A percentile compares a stretch with the other conserved stretches of the same genome.
Evolutionary conservation across 2,888 invertebrate genomes (phyloP).

Genomic region (Drosophila percnosoma): DNA sequence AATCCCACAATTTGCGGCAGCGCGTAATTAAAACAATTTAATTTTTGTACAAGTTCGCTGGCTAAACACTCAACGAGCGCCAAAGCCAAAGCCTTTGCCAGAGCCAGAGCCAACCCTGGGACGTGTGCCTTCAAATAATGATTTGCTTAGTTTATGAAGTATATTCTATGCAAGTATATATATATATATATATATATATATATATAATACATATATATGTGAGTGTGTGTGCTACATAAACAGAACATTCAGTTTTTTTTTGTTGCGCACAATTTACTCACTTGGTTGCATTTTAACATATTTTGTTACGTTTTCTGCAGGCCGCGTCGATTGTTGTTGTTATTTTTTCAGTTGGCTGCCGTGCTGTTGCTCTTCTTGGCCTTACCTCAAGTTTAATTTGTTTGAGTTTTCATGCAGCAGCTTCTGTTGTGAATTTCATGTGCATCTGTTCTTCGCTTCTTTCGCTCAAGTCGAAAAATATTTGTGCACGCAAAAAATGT

Average conservation of each 20-base stretch:
- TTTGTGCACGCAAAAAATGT: conserved; percentile 81
- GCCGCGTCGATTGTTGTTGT: conserved; percentile 71
- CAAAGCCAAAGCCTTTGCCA: conserved; percentile 23
- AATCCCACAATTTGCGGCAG: conserved; percentile 76
- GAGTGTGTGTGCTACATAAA: conserved; percentile 69
- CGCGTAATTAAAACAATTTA: conserved; percentile 81
- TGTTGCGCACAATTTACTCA: conserved; percentile 78
- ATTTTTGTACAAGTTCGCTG: conserved; percentile 76
- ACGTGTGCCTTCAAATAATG: conserved; percentile 77
- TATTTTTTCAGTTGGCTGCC: conserved; percentile 74
- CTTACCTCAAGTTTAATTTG: conserved; percentile 77
- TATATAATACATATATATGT: background rate
- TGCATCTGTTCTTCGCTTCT: conserved; percentile 67
- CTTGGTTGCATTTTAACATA: conserved; percentile 79
- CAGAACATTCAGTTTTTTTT: conserved; percentile 62
- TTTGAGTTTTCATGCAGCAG: conserved; percentile 73
- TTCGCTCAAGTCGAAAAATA: conserved; percentile 73
- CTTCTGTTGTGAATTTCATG: conserved; percentile 77
- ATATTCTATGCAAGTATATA: conserved; percentile 22
- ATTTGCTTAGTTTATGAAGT: conserved; percentile 79
- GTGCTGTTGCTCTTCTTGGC: conserved; percentile 51
- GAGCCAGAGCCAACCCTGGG: conserved; percentile 53
- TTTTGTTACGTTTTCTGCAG: conserved; percentile 76
- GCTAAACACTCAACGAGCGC: conserved; percentile 32
- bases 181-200: background rate